These are phyloP conservation scores for Zaprionus tsacasi DNA, from an alignment of 1,140 invertebrate genomes.

Conservation along the genomic window DNA sequence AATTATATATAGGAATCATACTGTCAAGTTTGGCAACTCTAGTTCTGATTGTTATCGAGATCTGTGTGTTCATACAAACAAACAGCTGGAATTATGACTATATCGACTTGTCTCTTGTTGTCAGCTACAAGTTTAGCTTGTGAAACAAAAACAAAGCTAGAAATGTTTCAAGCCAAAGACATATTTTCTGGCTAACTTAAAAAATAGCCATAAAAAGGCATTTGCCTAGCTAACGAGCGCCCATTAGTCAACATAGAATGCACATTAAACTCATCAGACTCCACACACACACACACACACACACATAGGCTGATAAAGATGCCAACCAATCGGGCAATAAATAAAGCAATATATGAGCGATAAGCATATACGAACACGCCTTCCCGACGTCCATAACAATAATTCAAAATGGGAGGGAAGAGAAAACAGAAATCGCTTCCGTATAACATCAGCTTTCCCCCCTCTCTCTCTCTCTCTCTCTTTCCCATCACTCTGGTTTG, in stretches of 20 bases:
- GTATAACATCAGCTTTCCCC: not conserved
- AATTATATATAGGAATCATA: not conserved
- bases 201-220: slow-evolving; percentile 62
- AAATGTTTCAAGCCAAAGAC: slow-evolving; percentile 1
- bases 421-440: slow-evolving; percentile 26
- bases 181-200: slow-evolving; percentile 1
- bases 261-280: slow-evolving; percentile 38
- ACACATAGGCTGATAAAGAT: slow-evolving; percentile 2
- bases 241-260: slow-evolving; percentile 52
- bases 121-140: no score
- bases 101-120: no score
- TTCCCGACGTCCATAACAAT: slow-evolving; percentile 56
- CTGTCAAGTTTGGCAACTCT: not conserved
- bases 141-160: not conserved
- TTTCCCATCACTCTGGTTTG: no score
- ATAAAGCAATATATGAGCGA: slow-evolving; percentile 73
- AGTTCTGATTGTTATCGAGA: not conserved
- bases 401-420: slow-evolving; percentile 56
- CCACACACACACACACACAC: slow-evolving; percentile 8
- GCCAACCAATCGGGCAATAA: slow-evolving; percentile 68
- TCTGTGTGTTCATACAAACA: not conserved
- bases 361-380: slow-evolving; percentile 62
- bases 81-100: not conserved
- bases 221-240: slow-evolving; percentile 67
- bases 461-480: not conserved